Evolutionary conservation across 2,888 invertebrate genomes (phyloP), one percentile per base, ranked within the genome.

Genomic region (Oscheius sp.): DNA sequence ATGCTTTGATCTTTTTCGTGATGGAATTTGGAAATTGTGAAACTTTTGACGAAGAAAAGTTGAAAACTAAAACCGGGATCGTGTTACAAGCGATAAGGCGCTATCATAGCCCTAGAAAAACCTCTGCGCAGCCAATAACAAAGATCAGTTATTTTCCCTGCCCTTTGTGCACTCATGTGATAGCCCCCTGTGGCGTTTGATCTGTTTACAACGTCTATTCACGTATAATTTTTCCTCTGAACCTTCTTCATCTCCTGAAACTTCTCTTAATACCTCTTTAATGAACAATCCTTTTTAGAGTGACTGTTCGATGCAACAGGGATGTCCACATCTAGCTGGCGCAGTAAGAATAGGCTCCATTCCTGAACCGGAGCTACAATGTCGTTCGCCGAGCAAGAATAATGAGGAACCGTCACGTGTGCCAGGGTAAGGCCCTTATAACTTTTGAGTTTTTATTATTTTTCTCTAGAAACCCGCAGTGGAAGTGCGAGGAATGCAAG

Each of bases 401-500:
- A 63, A 48, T 47, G 48, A 47, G 32, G 63, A 63, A 21, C 21
- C 29, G 1, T 13, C 29, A 10, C 42, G 48, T 9, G 47, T 21
- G 2, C 47, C 21, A 21, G 63, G 63, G 63, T 63, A 9, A 1
- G 63, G 42, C 11, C 3, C 32, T 10, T 63, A 48, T 2, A 47
- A 21, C 2, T 2, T 13, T 10, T 9, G n/a, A 5, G 33, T 70
- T 70, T 42, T 37, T 57, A 58, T 21, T 13, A 3, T 11, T 29
- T 1, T n/a, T 50, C 48, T 66, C 35, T 37, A 68, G 68, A 35
- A 68, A 55, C 10, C 5, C 3, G 10, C 48, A 11, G 68, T 75
- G 79, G 65, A 73, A 57, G 79, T 93, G 84, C 66, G 70, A 73
- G 9, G 80, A 76, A n/a, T 84, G 84, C 55, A 81, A 80, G 35